These are phyloP conservation scores for Mareca penelope DNA, from an alignment of 2,797 vertebrate species.

Conservation along the genomic window DNA sequence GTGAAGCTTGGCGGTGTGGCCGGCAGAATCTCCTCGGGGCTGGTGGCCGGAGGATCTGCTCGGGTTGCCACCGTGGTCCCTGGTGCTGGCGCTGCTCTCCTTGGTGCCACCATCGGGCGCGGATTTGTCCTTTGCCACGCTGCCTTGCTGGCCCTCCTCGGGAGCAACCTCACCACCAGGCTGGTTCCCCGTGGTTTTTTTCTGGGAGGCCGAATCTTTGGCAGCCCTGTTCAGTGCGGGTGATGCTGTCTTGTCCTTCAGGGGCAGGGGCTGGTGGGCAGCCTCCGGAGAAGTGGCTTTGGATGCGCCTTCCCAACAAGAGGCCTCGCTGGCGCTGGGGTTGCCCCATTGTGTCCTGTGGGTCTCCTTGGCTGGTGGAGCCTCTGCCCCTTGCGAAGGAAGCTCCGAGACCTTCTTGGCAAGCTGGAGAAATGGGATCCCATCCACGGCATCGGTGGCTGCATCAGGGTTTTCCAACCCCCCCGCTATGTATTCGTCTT, in stretches of 20 bases:
- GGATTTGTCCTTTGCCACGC: slow-evolving; percentile 76
- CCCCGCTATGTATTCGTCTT: not conserved
- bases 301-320: slow-evolving; percentile 30
- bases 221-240: not conserved
- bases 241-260: slow-evolving; percentile 13
- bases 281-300: not conserved
- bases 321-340: not conserved
- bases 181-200: not conserved
- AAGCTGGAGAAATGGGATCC: slow-evolving; percentile 23
- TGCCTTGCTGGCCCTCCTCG: slow-evolving; percentile 65
- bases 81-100: slow-evolving; percentile 46
- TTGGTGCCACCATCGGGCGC: slow-evolving; percentile 69
- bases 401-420: not conserved
- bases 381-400: not conserved
- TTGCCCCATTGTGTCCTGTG: slow-evolving; percentile 32
- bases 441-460: not conserved
- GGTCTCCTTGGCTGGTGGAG: slow-evolving; percentile 48
- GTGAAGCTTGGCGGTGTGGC: slow-evolving; percentile 66
- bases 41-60: slow-evolving; percentile 64
- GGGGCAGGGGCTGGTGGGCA: not conserved
- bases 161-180: not conserved
- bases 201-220: not conserved
- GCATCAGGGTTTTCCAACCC: not conserved
- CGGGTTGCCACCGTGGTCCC: slow-evolving; percentile 41
- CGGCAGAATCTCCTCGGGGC: slow-evolving; percentile 70